These are phyloP conservation scores for Carcharodon carcharias DNA, from an alignment of 2,797 vertebrate species.

Conservation along the genomic window DNA sequence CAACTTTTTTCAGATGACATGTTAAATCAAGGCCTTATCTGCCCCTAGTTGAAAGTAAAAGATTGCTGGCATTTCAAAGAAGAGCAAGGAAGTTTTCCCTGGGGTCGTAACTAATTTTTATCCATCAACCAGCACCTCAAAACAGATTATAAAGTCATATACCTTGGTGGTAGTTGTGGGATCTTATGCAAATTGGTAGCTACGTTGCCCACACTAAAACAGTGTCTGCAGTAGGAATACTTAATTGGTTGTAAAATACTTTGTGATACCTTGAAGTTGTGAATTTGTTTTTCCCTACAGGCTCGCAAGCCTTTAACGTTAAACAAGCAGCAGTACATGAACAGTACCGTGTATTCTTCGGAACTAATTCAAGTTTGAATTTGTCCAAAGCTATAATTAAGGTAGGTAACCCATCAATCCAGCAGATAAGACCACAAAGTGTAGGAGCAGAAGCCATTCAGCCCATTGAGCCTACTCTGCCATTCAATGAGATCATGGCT, in stretches of 20 bases:
- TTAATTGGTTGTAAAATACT: not conserved
- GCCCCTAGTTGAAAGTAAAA: not conserved
- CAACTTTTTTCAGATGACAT: not conserved
- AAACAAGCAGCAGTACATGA: not conserved
- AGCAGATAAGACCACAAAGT: not conserved
- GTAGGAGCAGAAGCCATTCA: too few species aligned
- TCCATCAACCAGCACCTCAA: not conserved
- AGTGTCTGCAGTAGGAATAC: not conserved
- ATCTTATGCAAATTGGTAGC: not conserved
- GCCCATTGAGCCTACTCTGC: too few species aligned
- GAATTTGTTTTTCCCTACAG: not conserved
- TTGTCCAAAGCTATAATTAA: slow-evolving; percentile 19
- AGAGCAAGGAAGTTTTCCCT: not conserved
- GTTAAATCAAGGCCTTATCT: not conserved
- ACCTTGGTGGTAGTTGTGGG: not conserved
- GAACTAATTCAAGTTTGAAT: not conserved
- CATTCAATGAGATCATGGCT: too few species aligned
- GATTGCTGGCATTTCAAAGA: not conserved
- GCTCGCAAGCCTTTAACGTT: not conserved
- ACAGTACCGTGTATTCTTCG: not conserved
- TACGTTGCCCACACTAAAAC: not conserved
- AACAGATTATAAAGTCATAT: not conserved
- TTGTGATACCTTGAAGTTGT: not conserved
- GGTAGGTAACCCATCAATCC: not conserved
- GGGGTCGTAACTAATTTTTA: not conserved